Percentiles rank a stretch among this genome's conserved stretches.
phyloP scores from a whole-genome alignment of 2,888 invertebrate species.

The Xylota sylvarum region DNA sequence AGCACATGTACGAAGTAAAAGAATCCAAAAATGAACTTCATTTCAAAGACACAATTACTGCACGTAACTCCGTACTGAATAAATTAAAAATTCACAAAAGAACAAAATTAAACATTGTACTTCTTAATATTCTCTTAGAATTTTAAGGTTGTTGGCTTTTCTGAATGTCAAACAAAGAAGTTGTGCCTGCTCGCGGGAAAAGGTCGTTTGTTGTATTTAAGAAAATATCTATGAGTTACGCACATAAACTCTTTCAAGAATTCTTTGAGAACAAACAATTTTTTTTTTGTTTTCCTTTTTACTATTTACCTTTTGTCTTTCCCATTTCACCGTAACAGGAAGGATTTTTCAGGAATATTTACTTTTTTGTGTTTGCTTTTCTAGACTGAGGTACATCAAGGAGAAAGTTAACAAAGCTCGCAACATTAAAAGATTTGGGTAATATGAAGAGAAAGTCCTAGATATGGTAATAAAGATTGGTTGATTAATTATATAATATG shows the following conservation, averaged over 20 bases:
- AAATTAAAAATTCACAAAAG: constrained; percentile 79
- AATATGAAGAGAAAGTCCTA: background rate
- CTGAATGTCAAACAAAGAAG: constrained; percentile 50
- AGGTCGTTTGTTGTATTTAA: constrained; percentile 18
- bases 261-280: background rate
- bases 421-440: background rate
- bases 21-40: constrained; percentile 4
- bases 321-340: constrained; percentile 4
- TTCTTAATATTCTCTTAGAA: constrained; percentile 49
- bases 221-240: constrained; percentile 20
- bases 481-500: too few relatives aligned
- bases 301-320: constrained; percentile 29
- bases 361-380: constrained; percentile 5
- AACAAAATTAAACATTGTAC: constrained; percentile 82
- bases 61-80: constrained; percentile 27
- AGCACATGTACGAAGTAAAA: background rate
- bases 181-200: constrained; percentile 29
- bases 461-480: background rate
- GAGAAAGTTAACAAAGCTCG: background rate
- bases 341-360: constrained; percentile 12
- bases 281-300: background rate
- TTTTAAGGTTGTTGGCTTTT: constrained; percentile 54
- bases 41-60: background rate
- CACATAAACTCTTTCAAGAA: constrained; percentile 9
- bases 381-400: constrained; percentile 4